phyloP scores from a whole-genome alignment of 2,113 vertebrate species.

The Origma solitaria region DNA sequence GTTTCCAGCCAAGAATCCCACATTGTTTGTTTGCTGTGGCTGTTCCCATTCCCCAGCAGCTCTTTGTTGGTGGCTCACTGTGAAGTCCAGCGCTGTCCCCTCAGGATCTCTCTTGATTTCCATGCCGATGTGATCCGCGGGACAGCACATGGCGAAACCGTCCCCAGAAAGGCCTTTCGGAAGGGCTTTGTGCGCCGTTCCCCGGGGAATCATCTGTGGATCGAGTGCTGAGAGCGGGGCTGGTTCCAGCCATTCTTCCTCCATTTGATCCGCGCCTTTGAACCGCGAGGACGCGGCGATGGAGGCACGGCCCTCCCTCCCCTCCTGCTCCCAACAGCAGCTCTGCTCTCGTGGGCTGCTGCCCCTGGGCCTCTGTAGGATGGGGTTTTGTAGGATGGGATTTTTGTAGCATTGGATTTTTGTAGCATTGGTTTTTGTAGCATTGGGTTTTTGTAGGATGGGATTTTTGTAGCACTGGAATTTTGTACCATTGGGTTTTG shows the following conservation, averaged over 20 bases:
- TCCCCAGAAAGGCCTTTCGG: neutral
- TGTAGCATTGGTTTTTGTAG: too few relatives aligned
- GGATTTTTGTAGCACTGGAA: too few relatives aligned
- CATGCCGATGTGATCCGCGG: neutral
- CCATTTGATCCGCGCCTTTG: neutral
- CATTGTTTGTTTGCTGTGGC: slow-evolving; percentile 28
- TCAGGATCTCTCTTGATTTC: slow-evolving; percentile 44
- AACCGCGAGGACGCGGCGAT: neutral
- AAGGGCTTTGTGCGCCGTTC: neutral
- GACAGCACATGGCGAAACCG: neutral
- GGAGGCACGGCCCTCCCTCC: neutral
- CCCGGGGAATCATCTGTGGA: neutral
- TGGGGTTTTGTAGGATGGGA: too few relatives aligned
- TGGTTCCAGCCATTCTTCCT: slow-evolving; percentile 11
- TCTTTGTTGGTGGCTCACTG: slow-evolving; percentile 37
- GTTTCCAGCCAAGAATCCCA: neutral
- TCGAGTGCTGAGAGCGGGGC: neutral
- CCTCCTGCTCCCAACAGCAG: neutral
- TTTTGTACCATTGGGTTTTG: too few relatives aligned
- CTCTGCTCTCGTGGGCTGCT: neutral
- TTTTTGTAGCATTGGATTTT: too few relatives aligned
- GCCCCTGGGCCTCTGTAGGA: neutral
- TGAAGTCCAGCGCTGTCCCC: slow-evolving; percentile 27
- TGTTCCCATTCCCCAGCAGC: neutral
- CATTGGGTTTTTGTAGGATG: too few relatives aligned